Base-by-base conservation (phyloP, 2,113 vertebrate genomes). In the Rallus limicola region DNA sequence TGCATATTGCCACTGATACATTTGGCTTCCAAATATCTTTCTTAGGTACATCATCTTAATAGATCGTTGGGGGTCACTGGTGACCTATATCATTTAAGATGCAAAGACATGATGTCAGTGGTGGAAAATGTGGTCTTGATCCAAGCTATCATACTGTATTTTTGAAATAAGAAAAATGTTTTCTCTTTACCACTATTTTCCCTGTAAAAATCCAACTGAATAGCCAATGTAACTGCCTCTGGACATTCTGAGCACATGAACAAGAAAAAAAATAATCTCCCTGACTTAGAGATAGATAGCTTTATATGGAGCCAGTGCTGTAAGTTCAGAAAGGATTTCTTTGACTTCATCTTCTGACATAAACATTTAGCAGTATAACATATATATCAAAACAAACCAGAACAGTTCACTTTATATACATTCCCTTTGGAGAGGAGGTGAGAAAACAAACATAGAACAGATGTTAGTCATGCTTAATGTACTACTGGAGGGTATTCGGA, bases 401-500 rank as follows among this genome's bases (percentile, higher is more conserved):
- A 96, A 58, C 76, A 84, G 90, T 95, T 96, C 92, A 79, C 65
- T 92, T 96, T 86, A 83, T 93, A 87, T 69, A 94, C 90, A 75
- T 68, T 94, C 90, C 93, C 92, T 92, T 95, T 96, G 90, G 93
- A 92, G 80, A 90, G 68, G 33, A 96, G 93, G 95, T 97, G 93
- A 97, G 95, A 97, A 96, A 95, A 96, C 94, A 96, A 97, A 96
- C 95, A 95, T 78, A 84, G 92, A 95, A 94, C 95, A 97, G 95
- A 96, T 94, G 95, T 96, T 95, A 94, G 88, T 84, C 92, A 86
- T 93, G 92, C 72, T 92, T 92, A 96, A 95, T 76, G 86, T 86
- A 96, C 74, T 93, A 94, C 95, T 95, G 86, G 82, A 92, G 92
- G 92, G 86, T 88, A 71, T 86, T 90, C 9, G 0, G 56, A 90